Base-by-base conservation (phyloP, 2,797 vertebrate genomes). In the Halcyon leucocephala region DNA sequence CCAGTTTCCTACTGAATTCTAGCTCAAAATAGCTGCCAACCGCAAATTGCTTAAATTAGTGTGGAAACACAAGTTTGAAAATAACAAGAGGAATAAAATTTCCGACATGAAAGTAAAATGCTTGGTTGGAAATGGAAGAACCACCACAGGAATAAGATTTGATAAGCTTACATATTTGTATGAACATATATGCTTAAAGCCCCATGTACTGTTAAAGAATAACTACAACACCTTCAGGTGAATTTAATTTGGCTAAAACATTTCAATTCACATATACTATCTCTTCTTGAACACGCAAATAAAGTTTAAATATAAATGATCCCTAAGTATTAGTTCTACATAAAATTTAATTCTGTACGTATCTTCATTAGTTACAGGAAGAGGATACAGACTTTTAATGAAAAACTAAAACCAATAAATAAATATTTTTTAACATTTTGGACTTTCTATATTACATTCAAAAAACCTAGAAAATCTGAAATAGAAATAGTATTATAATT, bases 141-240 rank as follows among this genome's bases (percentile, higher is more conserved):
- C 15, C 49, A 73, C n/a, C 33, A 61, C 42, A 61, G 29, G 35
- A 86, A 3, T 20, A 86, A 82, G 37, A 65, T 69, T 3, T 37
- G 33, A 46, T 66, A 85, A 70, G 14, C 10, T 66, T 31, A 49
- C 29, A 69, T 4, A 46, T 33, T 33, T 33, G 4, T 58, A 72
- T 15, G 17, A 90, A 21, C 20, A 52, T 7, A 24, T 7, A 69
- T 4, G 18, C 12, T 64, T 86, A 61, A 82, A 76, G 41, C 4
- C 2, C 1, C n/a, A 33, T 0, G 3, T 7, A n/a, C 4, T 69
- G 15, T 19, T 46, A 44, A 76, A 67, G 12, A 86, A 17, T 18
- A 88, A 58, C 9, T 13, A 18, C 3, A 70, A 80, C 4, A 46
- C 33, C 41, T 82, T 55, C 19, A 26, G 10, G 6, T 61, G 15